Evolutionary conservation across 2,888 invertebrate species (phyloP), one percentile per base, ranked within the genome.

Genomic region (Brachylomia viminalis): DNA sequence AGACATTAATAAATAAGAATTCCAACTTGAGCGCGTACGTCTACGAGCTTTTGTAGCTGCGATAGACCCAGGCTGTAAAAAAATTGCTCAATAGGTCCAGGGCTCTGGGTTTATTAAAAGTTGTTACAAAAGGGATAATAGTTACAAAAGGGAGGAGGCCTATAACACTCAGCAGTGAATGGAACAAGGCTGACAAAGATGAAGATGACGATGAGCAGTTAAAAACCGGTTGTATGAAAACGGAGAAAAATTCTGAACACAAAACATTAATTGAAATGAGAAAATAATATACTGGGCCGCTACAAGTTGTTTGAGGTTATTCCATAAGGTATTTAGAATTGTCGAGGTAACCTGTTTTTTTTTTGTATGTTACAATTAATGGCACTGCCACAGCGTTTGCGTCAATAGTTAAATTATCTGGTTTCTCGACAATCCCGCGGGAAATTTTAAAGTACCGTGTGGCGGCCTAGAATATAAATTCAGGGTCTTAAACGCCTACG

Each of bases 331-430:
- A 27, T 30, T 72, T 45, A 45, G n/a, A 45, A 52, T 52, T 72
- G 20, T 20, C 20, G n/a, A 42, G 20, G 30, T n/a, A 7, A 13
- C n/a, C n/a, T 47, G 17, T 73, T 64, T 23, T 0, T 27, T n/a
- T 58, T n/a, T 30, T n/a, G n/a, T n/a, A n/a, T 20, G 38, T 49
- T n/a, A 42, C 0, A 42, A 42, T 42, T 30, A 77, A 64, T 30
- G 6, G 13, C 3, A 13, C 20, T 0, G 30, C 47, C 30, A 62
- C 23, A 54, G 8, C 0, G 6, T 15, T 76, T 77, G n/a, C 38
- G n/a, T 70, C 54, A 70, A n/a, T 61, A 15, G 58, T 23, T 61
- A 45, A 27, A 30, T 38, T 47, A 30, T 56, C 47, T 56, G n/a
- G 33, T 27, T 71, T 64, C 17, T 33, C 45, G 13, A 49, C 2